Conservation (phyloP, 2,888 invertebrate genomes). For the Rhagonycha fulva region DNA sequence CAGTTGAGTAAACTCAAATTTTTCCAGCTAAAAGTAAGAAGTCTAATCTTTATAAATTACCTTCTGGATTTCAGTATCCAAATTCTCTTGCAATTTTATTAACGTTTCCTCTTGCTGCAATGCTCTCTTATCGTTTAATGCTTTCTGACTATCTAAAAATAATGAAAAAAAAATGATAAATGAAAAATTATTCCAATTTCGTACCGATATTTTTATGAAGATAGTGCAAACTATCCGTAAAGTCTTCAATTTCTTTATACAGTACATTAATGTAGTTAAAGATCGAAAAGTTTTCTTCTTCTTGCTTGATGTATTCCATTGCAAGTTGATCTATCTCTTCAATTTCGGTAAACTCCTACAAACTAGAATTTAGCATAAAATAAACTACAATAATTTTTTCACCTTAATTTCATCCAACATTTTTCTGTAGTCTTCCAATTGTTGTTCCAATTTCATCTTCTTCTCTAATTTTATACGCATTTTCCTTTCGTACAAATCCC, state of each 20-base stretch:
- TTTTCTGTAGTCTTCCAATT: constrained; percentile 73
- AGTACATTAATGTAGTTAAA: constrained; percentile 91
- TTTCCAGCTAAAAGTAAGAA: neutral
- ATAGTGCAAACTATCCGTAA: constrained; percentile 70
- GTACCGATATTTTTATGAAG: constrained; percentile 51
- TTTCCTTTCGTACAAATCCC: constrained; percentile 75
- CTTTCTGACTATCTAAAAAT: constrained; percentile 62
- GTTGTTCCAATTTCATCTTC: constrained; percentile 70
- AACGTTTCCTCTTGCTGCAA: constrained; percentile 64
- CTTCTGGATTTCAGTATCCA: constrained; percentile 53
- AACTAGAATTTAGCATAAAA: constrained; percentile 8
- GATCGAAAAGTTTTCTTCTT: constrained; percentile 89
- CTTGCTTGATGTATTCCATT: constrained; percentile 78
- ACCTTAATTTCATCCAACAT: constrained; percentile 76
- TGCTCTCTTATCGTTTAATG: constrained; percentile 61
- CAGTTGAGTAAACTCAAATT: neutral
- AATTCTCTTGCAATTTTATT: constrained; percentile 58
- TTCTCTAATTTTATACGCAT: constrained; percentile 70
- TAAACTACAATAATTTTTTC: neutral
- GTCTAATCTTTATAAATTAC: neutral
- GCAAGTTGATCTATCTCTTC: constrained; percentile 70
- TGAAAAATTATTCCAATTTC: neutral
- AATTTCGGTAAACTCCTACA: constrained; percentile 64
- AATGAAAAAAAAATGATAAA: neutral
- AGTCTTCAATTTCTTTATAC: constrained; percentile 78